Percentiles rank a stretch among this genome's conserved stretches.
These are phyloP conservation scores for Coremacera marginata DNA, from an alignment of 2,888 invertebrate species.

Conservation along the genomic window DNA sequence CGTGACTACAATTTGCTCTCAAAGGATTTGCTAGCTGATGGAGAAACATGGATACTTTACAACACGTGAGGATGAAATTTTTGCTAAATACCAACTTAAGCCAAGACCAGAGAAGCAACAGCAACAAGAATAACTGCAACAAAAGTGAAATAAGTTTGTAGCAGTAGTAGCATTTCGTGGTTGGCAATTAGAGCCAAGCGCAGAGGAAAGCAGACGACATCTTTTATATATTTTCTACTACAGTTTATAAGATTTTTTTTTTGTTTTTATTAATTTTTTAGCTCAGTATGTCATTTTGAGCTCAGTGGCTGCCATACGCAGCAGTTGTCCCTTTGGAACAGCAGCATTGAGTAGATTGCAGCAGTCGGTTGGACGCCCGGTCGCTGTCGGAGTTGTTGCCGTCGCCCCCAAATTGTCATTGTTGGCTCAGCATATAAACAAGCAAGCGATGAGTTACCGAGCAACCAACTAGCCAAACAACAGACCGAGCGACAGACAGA, in stretches of 20 bases:
- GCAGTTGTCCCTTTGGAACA: not conserved
- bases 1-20: slow-evolving; percentile 18
- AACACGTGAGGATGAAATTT: not conserved
- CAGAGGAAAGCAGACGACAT: slow-evolving; percentile 41
- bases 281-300: slow-evolving; percentile 4
- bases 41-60: not conserved
- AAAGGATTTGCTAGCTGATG: slow-evolving; percentile 14
- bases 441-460: not conserved
- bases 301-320: not conserved
- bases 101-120: not conserved
- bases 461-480: slow-evolving; percentile 6
- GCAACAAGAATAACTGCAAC: not conserved
- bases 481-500: not conserved
- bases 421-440: not conserved
- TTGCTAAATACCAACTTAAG: not conserved
- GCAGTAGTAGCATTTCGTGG: slow-evolving; percentile 42
- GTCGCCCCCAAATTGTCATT: slow-evolving; percentile 16
- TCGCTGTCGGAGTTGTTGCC: not conserved
- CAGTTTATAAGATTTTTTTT: not conserved
- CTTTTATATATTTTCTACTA: slow-evolving; percentile 22
- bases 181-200: slow-evolving; percentile 47
- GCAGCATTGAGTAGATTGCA: not conserved
- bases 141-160: not conserved
- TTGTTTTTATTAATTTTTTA: not conserved
- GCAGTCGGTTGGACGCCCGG: not conserved